These are phyloP conservation scores for Eurytoma adleriae DNA, from an alignment of 2,888 invertebrate genomes.

Conservation along the genomic window DNA sequence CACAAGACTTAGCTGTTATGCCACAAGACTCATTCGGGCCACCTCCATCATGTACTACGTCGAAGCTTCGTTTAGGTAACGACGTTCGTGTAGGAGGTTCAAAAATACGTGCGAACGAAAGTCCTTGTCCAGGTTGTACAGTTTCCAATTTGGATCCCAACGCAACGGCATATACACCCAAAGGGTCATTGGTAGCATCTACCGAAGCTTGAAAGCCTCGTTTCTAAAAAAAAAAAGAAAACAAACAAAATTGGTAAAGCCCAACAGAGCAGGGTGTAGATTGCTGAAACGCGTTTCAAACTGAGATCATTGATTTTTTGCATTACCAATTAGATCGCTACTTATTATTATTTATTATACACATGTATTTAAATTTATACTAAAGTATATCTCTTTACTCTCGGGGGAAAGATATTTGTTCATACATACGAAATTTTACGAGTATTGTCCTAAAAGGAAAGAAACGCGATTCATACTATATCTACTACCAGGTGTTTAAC, in stretches of 20 bases:
- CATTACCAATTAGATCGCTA: slow-evolving; percentile 23
- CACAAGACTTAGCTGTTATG: slow-evolving; percentile 96
- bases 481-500: slow-evolving; percentile 48
- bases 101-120: slow-evolving; percentile 72
- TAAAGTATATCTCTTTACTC: not conserved
- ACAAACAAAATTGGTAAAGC: slow-evolving; percentile 51
- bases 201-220: slow-evolving; percentile 77
- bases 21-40: slow-evolving; percentile 83
- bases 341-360: slow-evolving; percentile 10
- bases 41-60: slow-evolving; percentile 79
- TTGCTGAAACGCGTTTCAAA: slow-evolving; percentile 64
- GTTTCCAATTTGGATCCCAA: slow-evolving; percentile 88
- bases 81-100: slow-evolving; percentile 71
- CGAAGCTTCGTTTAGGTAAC: slow-evolving; percentile 79
- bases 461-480: slow-evolving; percentile 50
- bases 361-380: slow-evolving; percentile 33
- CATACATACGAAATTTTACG: slow-evolving; percentile 32
- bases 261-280: slow-evolving; percentile 62
- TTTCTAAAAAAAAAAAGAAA: slow-evolving; percentile 18
- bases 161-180: slow-evolving; percentile 94
- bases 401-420: slow-evolving; percentile 20
- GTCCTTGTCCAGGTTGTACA: slow-evolving; percentile 74
- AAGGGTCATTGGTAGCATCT: slow-evolving; percentile 80
- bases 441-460: slow-evolving; percentile 19
- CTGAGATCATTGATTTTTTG: not conserved